Evolutionary conservation across 2,888 invertebrate species (phyloP).

Genomic region (Crepidodera aurea): DNA sequence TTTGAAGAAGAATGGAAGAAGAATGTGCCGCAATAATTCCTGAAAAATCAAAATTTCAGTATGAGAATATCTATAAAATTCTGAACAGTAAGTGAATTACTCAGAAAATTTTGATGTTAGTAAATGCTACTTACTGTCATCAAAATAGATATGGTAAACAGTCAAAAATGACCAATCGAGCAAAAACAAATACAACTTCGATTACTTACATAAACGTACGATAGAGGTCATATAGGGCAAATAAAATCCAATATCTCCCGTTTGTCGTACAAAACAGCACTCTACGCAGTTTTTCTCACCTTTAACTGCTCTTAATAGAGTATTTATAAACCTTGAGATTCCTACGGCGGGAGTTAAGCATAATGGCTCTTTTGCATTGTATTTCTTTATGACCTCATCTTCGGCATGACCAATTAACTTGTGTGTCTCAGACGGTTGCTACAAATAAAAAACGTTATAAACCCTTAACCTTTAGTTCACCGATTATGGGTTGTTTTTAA

Average conservation of each 20-base stretch:
- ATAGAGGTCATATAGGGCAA: constrained; percentile 58
- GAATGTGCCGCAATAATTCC: no score
- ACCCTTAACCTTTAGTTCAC: no score
- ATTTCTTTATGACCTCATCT: constrained; percentile 50
- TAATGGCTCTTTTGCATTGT: constrained; percentile 47
- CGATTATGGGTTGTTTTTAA: no score
- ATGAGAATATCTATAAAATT: no score
- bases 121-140: no score
- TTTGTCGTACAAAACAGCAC: constrained; percentile 57
- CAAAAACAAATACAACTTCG: no score
- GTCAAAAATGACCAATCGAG: no score
- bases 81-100: no score
- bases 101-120: no score
- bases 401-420: constrained; percentile 50
- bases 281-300: constrained; percentile 54
- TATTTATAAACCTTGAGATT: constrained; percentile 54
- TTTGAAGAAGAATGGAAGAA: no score
- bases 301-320: constrained; percentile 51
- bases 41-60: no score
- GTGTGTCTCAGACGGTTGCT: constrained; percentile 35
- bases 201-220: constrained; percentile 51
- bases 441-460: neutral
- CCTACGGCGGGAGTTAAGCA: constrained; percentile 52
- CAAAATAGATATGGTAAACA: no score
- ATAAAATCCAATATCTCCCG: constrained; percentile 55